Evolutionary conservation across 2,113 vertebrate species (phyloP).

Genomic region (Rhinolophus ferrumequinum): DNA sequence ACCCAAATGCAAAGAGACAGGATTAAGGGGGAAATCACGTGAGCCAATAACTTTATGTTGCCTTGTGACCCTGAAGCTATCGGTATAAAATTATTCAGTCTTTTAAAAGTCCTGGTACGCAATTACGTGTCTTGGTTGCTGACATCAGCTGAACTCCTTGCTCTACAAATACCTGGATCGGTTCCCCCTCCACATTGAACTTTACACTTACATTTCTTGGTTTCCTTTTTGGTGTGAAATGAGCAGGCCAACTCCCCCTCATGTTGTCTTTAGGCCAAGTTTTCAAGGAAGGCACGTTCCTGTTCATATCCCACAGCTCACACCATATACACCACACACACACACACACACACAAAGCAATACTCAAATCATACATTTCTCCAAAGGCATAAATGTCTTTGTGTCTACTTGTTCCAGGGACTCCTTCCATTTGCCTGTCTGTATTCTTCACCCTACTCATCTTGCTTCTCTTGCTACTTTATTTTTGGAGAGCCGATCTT

Average conservation of each 20-base stretch:
- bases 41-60: background rate
- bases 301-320: background rate
- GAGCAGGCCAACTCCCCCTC: background rate
- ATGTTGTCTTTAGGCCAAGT: background rate
- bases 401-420: rapidly evolving
- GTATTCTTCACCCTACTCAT: background rate
- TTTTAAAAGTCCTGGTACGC: background rate
- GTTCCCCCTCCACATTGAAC: background rate
- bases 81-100: background rate
- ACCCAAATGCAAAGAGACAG: background rate
- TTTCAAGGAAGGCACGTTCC: conserved; percentile 20
- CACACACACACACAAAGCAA: background rate
- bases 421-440: background rate
- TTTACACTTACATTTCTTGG: background rate
- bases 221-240: background rate
- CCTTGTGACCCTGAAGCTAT: background rate
- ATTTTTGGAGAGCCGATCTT: background rate
- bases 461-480: background rate
- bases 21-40: background rate
- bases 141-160: background rate
- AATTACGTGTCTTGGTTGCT: background rate
- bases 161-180: background rate
- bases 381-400: background rate
- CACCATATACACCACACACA: no score
- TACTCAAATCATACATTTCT: background rate